These are phyloP conservation scores for Lytechinus variegatus DNA, from an alignment of 35 echinoderm and acorn worm genomes.

Conservation along the genomic window DNA sequence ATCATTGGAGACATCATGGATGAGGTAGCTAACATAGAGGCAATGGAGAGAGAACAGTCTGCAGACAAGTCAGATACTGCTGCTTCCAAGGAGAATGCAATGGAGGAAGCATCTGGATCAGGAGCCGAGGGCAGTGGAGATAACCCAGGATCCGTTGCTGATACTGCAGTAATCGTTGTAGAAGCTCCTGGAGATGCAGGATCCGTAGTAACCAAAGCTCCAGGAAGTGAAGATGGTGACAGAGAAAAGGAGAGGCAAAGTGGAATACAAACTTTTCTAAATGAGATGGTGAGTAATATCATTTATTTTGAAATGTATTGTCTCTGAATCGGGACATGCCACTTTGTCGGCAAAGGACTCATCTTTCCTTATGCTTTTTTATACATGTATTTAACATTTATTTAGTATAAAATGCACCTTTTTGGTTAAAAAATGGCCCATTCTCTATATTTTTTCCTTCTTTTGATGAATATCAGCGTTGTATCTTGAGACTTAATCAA, in stretches of 20 bases:
- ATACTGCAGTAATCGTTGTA: too few species aligned
- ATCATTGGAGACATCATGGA: neutral
- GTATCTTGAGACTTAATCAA: too few species aligned
- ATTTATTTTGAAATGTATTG: neutral
- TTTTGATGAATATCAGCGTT: too few species aligned
- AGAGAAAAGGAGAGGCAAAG: neutral
- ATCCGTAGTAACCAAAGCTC: neutral
- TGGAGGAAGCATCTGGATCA: neutral
- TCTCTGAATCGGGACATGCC: too few species aligned
- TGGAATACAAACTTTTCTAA: neutral
- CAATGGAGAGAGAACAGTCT: neutral
- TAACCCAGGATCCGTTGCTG: neutral
- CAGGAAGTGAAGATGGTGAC: neutral
- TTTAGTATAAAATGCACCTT: too few species aligned
- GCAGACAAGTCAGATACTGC: neutral
- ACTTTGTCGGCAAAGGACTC: too few species aligned
- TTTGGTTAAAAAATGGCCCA: too few species aligned
- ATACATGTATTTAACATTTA: too few species aligned
- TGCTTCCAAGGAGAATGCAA: neutral
- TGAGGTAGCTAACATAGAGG: neutral
- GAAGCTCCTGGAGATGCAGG: neutral
- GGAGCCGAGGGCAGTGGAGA: neutral
- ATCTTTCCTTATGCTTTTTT: too few species aligned
- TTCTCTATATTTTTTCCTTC: too few species aligned
- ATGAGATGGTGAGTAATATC: neutral